Conservation (phyloP, 1,140 invertebrate genomes). For the Temnothorax nylanderi region DNA sequence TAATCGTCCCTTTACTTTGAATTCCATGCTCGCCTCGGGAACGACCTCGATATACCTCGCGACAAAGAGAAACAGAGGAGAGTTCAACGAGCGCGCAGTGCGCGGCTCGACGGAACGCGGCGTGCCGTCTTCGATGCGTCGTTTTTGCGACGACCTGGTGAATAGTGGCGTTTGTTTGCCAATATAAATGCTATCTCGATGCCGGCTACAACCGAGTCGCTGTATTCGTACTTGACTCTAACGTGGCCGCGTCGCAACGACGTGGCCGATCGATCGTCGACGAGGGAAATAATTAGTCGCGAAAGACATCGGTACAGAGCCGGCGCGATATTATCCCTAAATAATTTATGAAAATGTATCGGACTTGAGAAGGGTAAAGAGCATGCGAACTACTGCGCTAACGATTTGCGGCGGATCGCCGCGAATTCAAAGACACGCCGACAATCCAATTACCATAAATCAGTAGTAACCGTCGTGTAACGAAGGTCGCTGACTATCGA, state of each 20-base stretch:
- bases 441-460: constrained; percentile 51
- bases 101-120: neutral
- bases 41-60: neutral
- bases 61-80: neutral
- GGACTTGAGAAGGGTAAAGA: neutral
- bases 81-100: constrained; percentile 9
- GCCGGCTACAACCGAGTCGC: neutral
- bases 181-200: constrained; percentile 19
- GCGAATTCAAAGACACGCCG: constrained; percentile 49
- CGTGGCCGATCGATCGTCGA: constrained; percentile 3
- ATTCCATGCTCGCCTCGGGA: neutral
- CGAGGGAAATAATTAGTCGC: constrained; percentile 24
- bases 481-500: constrained; percentile 16
- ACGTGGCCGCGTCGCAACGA: neutral
- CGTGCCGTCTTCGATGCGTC: neutral
- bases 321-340: neutral
- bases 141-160: constrained; percentile 22
- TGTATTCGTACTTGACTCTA: constrained; percentile 3
- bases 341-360: constrained; percentile 39
- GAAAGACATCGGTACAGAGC: neutral
- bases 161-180: constrained; percentile 15
- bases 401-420: neutral
- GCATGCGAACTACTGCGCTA: neutral
- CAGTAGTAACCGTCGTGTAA: constrained; percentile 30
- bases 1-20: constrained; percentile 3